Base-by-base conservation (phyloP, 2,113 vertebrate species). In the Penelope pileata region DNA sequence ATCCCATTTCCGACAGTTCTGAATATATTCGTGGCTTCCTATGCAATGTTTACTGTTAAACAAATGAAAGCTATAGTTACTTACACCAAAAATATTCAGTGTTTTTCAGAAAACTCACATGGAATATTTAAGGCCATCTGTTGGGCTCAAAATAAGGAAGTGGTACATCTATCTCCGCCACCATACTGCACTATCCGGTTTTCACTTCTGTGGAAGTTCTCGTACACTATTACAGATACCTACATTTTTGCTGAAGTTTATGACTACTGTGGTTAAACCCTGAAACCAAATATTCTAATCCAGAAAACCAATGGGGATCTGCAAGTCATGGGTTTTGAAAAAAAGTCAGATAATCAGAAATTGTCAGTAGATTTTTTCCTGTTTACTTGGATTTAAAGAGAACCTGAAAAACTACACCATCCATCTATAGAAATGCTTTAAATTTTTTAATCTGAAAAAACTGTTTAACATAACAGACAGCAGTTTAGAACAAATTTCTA, bases 1-100 rank as follows among this genome's bases (percentile, higher is more conserved):
- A 92, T 99, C 99, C 99, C 99, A 99, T 96, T 99, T 99, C 48
- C 99, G 97, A 97, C 99, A 99, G 96, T 98, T 99, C 97, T 99
- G 99, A 97, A 99, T 98, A 50, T 99, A 99, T 96, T 99, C 99
- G n/a, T 99, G 99, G 93, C 99, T 99, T 95, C 99, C 99, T 53
- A 99, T 97, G 83, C 98, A 99, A 97, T 99, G 98, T 94, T 99
- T 99, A 97, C 99, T 99, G 97, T 74, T 72, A 81, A 96, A 95
- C 36, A 95, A 79, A 97, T n/a, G 34, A 93, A 91, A 86, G 16
- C 30, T 64, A 6, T 4, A 38, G 56, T 86, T 88, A 72, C 19
- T 21, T 29, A 80, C 15, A 72, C 14, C 13, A 67, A 43, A 51
- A 56, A 45, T 2, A 86, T 0, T 19, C 67, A 60, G 6, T 7